phyloP scores from a whole-genome alignment of 2,113 vertebrate species.

The Marcusenius ussheri region DNA sequence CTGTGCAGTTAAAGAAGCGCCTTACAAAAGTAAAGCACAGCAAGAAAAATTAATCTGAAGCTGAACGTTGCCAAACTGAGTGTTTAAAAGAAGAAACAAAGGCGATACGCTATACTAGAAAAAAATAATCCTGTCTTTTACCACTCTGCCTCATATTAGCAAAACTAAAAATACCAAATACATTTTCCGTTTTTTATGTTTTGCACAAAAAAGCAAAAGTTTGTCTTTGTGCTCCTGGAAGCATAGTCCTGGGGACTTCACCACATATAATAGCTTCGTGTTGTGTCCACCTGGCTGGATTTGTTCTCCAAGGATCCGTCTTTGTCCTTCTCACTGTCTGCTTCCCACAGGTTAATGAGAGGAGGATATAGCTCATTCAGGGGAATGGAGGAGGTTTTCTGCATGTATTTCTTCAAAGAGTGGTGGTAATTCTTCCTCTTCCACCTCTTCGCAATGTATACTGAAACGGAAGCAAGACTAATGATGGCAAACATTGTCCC shows the following conservation, averaged over 20 bases:
- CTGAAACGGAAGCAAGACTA: conserved; percentile 74
- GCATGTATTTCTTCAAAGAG: conserved; percentile 97
- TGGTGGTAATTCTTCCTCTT: conserved; percentile 97
- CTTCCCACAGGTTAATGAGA: conserved; percentile 97
- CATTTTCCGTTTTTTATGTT: conserved; percentile 46
- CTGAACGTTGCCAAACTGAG: conserved; percentile 65
- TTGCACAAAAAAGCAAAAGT: conserved; percentile 81
- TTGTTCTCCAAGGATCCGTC: conserved; percentile 82
- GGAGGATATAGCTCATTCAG: conserved; percentile 95
- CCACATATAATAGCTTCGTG: conserved; percentile 99
- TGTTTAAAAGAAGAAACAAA: conserved; percentile 60
- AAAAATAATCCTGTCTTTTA: conserved; percentile 60
- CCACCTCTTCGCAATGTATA: conserved; percentile 82
- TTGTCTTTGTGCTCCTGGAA: conserved; percentile 67
- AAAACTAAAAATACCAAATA: conserved; percentile 73
- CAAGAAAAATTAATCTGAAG: conserved; percentile 63
- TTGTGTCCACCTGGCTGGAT: conserved; percentile 90
- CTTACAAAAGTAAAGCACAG: conserved; percentile 65
- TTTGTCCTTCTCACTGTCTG: conserved; percentile 91
- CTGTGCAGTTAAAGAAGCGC: conserved; percentile 62
- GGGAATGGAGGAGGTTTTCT: conserved; percentile 96
- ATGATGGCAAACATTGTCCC: conserved; percentile 86
- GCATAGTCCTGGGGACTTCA: conserved; percentile 68
- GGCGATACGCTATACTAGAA: conserved; percentile 80
- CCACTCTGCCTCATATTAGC: conserved; percentile 63